Percentiles rank a stretch among this genome's conserved stretches.
Conservation (phyloP, 2,888 invertebrate species). For the Heliconius ethilla region DNA sequence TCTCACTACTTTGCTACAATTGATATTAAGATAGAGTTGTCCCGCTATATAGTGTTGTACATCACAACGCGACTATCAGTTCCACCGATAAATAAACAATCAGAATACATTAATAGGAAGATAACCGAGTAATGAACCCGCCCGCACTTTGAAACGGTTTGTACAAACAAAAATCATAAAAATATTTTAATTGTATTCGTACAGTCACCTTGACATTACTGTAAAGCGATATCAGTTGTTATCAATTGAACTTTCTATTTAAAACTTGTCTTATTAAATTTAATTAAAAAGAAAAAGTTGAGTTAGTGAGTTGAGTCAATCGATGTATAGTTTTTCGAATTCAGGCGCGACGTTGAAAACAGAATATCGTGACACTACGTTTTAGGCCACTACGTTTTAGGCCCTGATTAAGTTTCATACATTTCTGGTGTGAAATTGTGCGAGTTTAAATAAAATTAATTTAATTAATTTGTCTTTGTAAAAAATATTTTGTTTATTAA, state of each 20-base stretch:
- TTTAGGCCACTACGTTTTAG: not conserved
- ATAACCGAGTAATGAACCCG: constrained; percentile 75
- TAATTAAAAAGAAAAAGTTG: too few relatives aligned
- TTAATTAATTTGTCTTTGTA: too few relatives aligned
- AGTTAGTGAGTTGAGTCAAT: not conserved
- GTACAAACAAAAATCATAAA: constrained; percentile 60
- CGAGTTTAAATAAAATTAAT: too few relatives aligned
- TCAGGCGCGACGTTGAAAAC: not conserved
- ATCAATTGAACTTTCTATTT: constrained; percentile 29
- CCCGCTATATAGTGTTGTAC: not conserved
- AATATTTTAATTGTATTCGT: constrained; percentile 5
- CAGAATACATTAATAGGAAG: constrained; percentile 72
- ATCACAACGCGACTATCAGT: constrained; percentile 29
- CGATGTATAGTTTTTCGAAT: not conserved
- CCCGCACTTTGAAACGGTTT: constrained; percentile 61
- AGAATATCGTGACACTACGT: not conserved
- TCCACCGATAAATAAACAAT: constrained; percentile 72
- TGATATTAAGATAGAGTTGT: not conserved
- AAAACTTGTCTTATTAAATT: not conserved
- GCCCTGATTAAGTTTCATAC: too few relatives aligned
- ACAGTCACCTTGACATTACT: constrained; percentile 34
- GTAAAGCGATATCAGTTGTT: constrained; percentile 23
- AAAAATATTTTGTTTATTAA: too few relatives aligned
- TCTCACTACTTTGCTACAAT: not conserved
- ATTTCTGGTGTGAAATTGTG: too few relatives aligned